Base-by-base conservation (phyloP, 2,113 vertebrate species). In the Protomyctophum bolini region DNA sequence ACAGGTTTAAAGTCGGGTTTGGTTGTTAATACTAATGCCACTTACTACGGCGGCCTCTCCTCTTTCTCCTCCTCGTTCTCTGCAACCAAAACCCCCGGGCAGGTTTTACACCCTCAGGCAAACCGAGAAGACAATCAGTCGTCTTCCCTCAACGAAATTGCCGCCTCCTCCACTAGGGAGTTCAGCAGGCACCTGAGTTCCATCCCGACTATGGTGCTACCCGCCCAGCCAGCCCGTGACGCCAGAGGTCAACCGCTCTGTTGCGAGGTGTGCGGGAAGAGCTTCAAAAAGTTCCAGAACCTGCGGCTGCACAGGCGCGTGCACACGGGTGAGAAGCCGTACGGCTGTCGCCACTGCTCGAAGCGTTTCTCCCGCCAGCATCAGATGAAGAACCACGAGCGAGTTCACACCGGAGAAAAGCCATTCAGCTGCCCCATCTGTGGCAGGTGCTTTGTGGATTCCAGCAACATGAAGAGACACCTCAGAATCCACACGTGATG, bases 311-410 rank as follows among this genome's bases (percentile, higher is more conserved):
- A 58, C 15, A 11, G 45, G 68, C 58, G 68, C 12, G 68, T 70
- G 10, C 68, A 70, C 54, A 71, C 69, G 3, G 72, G 81, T 0
- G 86, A 88, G 62, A 88, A 88, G 56, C 87, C 82, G 8, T 88
- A 84, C 68, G 68, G 72, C 56, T 88, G 87, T 76, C 71, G 83
- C 5, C 82, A 81, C 58, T 88, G 87, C 71, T 72, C 80, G n/a
- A 88, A 88, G 71, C 80, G 76, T 46, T 88, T 88, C 56, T 83
- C 82, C 48, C 84, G 81, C 11, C 76, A 82, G 10, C 84, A 86
- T 60, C 86, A 88, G 62, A 73, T 86, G 54, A 81, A 86, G 21
- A 88, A 83, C 58, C 87, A 88, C 58, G 82, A 86, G 33, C 33
- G 33, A 0, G 33, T 41, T 41, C 33, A 41, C 33, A 41, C 33